Conservation (phyloP, 2,797 vertebrate species). For the Lophotriccus pileatus region DNA sequence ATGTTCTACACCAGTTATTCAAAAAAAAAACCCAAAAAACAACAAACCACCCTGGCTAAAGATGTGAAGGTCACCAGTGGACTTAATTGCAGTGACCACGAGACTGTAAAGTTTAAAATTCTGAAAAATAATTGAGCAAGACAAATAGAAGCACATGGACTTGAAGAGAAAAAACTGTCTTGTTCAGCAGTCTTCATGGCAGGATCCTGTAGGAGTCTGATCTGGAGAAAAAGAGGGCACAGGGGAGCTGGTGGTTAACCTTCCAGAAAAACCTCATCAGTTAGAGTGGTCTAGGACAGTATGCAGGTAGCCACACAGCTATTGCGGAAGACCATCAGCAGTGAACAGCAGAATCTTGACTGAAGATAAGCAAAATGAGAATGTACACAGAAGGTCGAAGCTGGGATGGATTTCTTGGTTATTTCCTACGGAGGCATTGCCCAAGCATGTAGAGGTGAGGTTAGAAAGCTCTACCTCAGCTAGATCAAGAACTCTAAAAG, state of each 20-base stretch:
- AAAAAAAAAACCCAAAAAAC: too few relatives aligned
- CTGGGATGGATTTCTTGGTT: background rate
- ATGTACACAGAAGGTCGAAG: background rate
- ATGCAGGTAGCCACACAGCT: background rate
- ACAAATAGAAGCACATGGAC: background rate
- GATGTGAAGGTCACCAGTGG: background rate
- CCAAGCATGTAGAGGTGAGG: rapidly evolving
- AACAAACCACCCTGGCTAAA: background rate
- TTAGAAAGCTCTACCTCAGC: background rate
- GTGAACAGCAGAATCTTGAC: background rate
- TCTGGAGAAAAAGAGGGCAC: background rate
- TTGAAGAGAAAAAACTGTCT: background rate
- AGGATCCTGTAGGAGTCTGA: background rate
- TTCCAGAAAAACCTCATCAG: background rate
- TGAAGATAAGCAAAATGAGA: background rate
- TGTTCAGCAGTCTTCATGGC: background rate
- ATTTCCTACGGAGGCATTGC: background rate
- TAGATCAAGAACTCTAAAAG: background rate
- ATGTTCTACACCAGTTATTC: background rate
- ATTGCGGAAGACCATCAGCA: background rate
- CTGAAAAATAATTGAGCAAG: background rate
- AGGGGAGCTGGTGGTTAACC: background rate
- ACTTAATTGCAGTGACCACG: background rate
- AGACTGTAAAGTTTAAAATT: background rate
- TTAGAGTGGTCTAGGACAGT: background rate